Evolutionary conservation across 2,888 invertebrate genomes (phyloP).

Genomic region (Agrilus biguttatus): DNA sequence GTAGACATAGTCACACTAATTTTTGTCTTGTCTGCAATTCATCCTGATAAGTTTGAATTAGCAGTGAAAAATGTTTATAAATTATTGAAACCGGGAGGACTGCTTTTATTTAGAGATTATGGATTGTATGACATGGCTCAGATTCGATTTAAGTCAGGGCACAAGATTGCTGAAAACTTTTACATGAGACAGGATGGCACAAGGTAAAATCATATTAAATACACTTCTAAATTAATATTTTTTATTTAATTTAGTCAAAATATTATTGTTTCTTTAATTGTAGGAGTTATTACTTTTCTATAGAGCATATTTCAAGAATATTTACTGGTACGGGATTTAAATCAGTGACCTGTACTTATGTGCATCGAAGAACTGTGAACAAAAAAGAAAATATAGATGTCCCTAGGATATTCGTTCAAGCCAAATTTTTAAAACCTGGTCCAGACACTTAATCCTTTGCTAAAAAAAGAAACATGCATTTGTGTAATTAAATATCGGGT

Average conservation of each 20-base stretch:
- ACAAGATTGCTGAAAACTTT: slow-evolving; percentile 83
- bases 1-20: slow-evolving; percentile 80
- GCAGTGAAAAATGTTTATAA: slow-evolving; percentile 50
- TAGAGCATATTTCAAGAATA: slow-evolving; percentile 50
- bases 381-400: slow-evolving; percentile 84
- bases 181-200: slow-evolving; percentile 97
- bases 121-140: slow-evolving; percentile 94
- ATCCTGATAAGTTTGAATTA: slow-evolving; percentile 63
- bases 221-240: neutral
- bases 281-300: slow-evolving; percentile 69
- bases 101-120: slow-evolving; percentile 83
- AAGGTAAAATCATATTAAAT: slow-evolving; percentile 36
- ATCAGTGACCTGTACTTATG: slow-evolving; percentile 54
- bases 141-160: slow-evolving; percentile 80
- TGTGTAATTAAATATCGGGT: too few species aligned
- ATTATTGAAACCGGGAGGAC: slow-evolving; percentile 59
- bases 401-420: slow-evolving; percentile 86
- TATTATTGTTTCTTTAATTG: slow-evolving; percentile 18
- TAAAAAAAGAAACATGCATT: too few species aligned
- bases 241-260: neutral
- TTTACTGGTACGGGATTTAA: slow-evolving; percentile 59
- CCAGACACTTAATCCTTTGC: too few species aligned
- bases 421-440: slow-evolving; percentile 51
- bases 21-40: slow-evolving; percentile 90
- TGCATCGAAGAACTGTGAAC: slow-evolving; percentile 82